These are phyloP conservation scores for Fragum fragum DNA, from an alignment of 2,888 invertebrate species.

Conservation along the genomic window DNA sequence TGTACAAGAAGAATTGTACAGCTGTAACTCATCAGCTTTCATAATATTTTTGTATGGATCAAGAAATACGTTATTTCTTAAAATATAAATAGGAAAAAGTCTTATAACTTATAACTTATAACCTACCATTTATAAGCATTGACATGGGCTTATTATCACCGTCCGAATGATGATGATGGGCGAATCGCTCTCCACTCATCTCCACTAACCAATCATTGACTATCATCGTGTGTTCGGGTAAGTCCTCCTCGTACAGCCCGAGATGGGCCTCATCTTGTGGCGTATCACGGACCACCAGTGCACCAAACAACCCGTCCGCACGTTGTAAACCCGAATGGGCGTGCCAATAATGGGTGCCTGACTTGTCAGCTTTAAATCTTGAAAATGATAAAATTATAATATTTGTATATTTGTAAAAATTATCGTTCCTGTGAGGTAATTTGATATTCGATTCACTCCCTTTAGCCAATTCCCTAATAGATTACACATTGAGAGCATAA, in stretches of 20 bases:
- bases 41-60: no score
- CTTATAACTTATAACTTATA: no score
- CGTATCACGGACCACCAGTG: constrained; percentile 75
- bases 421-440: no score
- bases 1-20: no score
- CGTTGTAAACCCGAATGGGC: constrained; percentile 80
- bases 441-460: no score
- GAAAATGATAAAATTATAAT: no score
- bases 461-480: no score
- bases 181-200: constrained; percentile 91
- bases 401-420: no score
- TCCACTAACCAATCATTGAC: constrained; percentile 95
- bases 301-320: constrained; percentile 79
- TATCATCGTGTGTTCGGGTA: constrained; percentile 95
- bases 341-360: constrained; percentile 83
- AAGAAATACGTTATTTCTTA: no score
- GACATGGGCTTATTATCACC: constrained; percentile 95
- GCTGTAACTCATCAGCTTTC: no score
- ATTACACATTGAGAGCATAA: no score
- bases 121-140: constrained; percentile 93
- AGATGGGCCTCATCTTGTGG: constrained; percentile 96
- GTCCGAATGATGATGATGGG: constrained; percentile 93
- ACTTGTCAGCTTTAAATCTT: constrained; percentile 77
- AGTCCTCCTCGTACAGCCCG: constrained; percentile 94
- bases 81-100: no score